Percentiles rank a stretch among this genome's conserved stretches.
These are phyloP conservation scores for Acrossocheilus fasciatus DNA, from an alignment of 2,797 vertebrate genomes.

Conservation along the genomic window DNA sequence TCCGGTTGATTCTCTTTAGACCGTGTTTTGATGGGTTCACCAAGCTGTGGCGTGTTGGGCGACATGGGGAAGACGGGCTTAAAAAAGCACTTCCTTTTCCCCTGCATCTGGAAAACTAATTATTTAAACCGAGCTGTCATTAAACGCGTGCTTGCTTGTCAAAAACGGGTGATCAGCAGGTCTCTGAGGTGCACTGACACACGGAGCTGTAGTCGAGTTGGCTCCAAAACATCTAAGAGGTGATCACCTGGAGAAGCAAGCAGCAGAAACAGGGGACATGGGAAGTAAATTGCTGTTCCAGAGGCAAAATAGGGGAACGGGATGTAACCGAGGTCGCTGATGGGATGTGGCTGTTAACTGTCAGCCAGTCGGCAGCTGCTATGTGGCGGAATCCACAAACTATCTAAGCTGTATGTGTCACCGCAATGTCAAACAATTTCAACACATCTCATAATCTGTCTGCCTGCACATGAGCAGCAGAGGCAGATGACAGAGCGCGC, in stretches of 20 bases:
- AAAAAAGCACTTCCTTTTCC: constrained; percentile 10
- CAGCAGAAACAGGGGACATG: neutral
- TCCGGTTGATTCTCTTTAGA: constrained; percentile 26
- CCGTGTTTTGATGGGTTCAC: neutral
- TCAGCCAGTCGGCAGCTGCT: constrained; percentile 35
- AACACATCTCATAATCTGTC: constrained; percentile 39
- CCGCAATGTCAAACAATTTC: constrained; percentile 52
- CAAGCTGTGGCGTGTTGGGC: neutral
- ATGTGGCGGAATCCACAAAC: constrained; percentile 14
- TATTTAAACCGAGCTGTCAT: constrained; percentile 56
- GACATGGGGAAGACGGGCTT: neutral
- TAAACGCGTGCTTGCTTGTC: constrained; percentile 47
- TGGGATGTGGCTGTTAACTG: constrained; percentile 25
- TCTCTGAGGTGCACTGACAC: constrained; percentile 23
- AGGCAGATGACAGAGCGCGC: constrained; percentile 35
- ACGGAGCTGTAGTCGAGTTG: constrained; percentile 20
- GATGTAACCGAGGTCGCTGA: constrained; percentile 14
- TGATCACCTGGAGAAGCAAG: constrained; percentile 38
- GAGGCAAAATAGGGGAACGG: constrained; percentile 18
- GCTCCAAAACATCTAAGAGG: constrained; percentile 22
- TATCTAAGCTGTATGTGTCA: constrained; percentile 42
- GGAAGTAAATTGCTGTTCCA: constrained; percentile 31
- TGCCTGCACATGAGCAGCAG: constrained; percentile 25
- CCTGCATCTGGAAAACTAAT: constrained; percentile 56
- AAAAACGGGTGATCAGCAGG: constrained; percentile 25